A percentile compares a stretch with the other conserved stretches of the same genome.
These are phyloP conservation scores for Cantharis nigra DNA, from an alignment of 2,888 invertebrate species.

Conservation along the genomic window DNA sequence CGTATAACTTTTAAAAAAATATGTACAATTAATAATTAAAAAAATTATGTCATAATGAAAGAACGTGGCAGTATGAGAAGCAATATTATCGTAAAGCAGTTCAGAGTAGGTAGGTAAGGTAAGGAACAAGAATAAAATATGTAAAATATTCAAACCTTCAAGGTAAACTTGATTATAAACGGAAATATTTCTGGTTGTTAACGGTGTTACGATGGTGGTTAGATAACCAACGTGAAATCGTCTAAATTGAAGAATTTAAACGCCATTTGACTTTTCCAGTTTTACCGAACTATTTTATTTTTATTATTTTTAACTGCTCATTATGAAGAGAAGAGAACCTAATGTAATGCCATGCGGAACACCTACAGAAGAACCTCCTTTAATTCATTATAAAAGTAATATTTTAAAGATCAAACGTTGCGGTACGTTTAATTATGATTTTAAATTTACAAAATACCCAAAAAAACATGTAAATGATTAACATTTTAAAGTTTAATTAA, in stretches of 20 bases:
- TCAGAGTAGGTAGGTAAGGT: not conserved
- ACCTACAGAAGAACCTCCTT: not conserved
- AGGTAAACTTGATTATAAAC: constrained; percentile 11
- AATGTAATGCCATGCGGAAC: not conserved
- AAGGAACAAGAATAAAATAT: constrained; percentile 6
- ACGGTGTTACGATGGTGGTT: not conserved
- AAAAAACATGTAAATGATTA: not conserved
- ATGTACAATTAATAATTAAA: not conserved
- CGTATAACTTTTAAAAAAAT: not conserved
- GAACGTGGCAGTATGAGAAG: not conserved
- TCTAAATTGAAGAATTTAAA: not conserved
- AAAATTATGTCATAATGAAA: constrained; percentile 1
- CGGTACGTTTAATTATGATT: too few species aligned
- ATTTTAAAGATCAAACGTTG: not conserved
- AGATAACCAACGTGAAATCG: not conserved
- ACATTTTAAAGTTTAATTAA: too few species aligned
- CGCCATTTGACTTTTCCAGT: not conserved
- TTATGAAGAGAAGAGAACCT: not conserved
- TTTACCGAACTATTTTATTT: not conserved
- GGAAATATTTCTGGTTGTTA: constrained; percentile 4
- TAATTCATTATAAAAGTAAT: not conserved
- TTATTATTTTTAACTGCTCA: not conserved
- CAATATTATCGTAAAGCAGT: not conserved
- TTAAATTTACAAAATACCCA: not conserved
- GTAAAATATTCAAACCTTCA: constrained; percentile 12